These are phyloP conservation scores for Characodon lateralis DNA, from an alignment of 2,797 vertebrate species.

Conservation along the genomic window DNA sequence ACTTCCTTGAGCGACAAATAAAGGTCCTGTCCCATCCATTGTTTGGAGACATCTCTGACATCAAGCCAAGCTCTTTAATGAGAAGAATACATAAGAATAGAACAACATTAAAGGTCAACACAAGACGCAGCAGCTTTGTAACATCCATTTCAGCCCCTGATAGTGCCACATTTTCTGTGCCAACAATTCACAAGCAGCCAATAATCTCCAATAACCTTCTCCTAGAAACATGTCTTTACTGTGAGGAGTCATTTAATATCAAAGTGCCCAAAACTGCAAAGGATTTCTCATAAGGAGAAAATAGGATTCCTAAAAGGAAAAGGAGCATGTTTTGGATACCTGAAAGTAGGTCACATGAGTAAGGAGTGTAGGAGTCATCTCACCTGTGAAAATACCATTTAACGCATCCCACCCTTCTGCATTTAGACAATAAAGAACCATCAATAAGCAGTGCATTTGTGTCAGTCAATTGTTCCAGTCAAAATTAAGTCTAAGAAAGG, in stretches of 20 bases:
- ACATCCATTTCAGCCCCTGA: not conserved
- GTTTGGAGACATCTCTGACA: not conserved
- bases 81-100: not conserved
- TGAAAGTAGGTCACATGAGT: too few species aligned
- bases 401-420: too few species aligned
- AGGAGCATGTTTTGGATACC: too few species aligned
- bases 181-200: not conserved
- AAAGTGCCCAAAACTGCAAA: not conserved
- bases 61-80: not conserved
- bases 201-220: not conserved
- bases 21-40: not conserved
- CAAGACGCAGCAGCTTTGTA: not conserved
- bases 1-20: not conserved
- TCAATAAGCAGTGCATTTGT: too few species aligned
- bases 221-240: not conserved
- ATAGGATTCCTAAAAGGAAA: too few species aligned
- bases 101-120: too few species aligned
- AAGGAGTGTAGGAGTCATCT: too few species aligned
- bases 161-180: not conserved
- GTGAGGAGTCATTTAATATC: not conserved
- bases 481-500: too few species aligned
- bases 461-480: not conserved
- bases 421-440: too few species aligned
- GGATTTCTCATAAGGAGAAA: too few species aligned
- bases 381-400: too few species aligned